A percentile compares a stretch with the other conserved stretches of the same genome.
Evolutionary conservation across 2,888 invertebrate genomes (phyloP).

Genomic region (Dicycla oo): DNA sequence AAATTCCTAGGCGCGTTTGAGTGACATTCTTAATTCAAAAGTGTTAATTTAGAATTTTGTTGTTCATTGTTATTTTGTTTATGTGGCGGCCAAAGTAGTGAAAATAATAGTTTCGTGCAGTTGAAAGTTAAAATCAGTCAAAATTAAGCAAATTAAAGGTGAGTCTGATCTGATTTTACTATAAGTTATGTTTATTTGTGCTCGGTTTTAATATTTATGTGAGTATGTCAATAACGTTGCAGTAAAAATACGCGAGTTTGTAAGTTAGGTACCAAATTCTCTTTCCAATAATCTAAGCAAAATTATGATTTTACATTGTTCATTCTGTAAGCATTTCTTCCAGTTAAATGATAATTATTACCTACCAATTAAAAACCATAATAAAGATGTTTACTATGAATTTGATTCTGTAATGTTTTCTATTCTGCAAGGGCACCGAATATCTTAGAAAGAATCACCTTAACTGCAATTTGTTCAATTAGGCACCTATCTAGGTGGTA

Average conservation of each 20-base stretch:
- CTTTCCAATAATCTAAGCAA: not conserved
- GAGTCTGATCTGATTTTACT: conserved; percentile 59
- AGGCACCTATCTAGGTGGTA: not conserved
- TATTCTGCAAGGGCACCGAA: not conserved
- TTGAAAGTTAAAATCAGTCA: conserved; percentile 67
- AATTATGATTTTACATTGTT: not conserved
- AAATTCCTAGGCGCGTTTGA: conserved; percentile 35
- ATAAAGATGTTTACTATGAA: no score
- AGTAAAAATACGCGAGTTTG: not conserved
- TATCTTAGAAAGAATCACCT: not conserved
- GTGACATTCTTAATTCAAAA: conserved; percentile 50
- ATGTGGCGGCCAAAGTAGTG: conserved; percentile 25
- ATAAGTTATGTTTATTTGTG: not conserved
- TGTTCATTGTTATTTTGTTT: conserved; percentile 13
- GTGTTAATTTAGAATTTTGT: conserved; percentile 8
- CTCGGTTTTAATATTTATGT: not conserved
- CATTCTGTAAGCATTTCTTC: not conserved
- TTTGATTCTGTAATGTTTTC: not conserved
- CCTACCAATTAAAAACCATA: not conserved
- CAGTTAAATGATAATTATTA: not conserved
- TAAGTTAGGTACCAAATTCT: not conserved
- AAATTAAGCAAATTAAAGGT: conserved; percentile 85
- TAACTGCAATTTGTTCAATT: not conserved
- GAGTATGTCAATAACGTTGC: not conserved
- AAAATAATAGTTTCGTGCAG: conserved; percentile 23